Base-by-base conservation (phyloP, 2,888 invertebrate species). In the Taphrorychus bicolor region DNA sequence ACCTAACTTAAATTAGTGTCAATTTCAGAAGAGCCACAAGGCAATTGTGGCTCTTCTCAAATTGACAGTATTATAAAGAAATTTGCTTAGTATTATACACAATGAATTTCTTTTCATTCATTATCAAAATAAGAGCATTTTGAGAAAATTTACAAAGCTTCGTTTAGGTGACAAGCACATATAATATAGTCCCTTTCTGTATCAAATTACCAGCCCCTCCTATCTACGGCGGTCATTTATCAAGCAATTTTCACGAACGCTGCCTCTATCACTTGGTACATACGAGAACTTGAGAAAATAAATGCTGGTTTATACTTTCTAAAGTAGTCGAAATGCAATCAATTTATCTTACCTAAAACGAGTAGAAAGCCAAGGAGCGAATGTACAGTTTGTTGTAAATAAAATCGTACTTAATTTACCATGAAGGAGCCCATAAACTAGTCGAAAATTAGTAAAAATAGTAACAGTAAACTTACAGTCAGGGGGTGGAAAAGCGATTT, bases 401-500 rank as follows among this genome's bases (percentile, higher is more conserved):
- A 45, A 45, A 45, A 14, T 45, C 48, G 32, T 49, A 56, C 24
- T 63, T 63, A 63, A 63, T 63, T 57, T 57, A 5, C 49, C 63
- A 57, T 57, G 57, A 57, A 57, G 49, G 21, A n/a, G 16, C 14
- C 32, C 21, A 18, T 49, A 63, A 57, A 62, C 21, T n/a, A 24
- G 21, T 17, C 19, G 14, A 48, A 54, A 32, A 63, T 57, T 62
- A 19, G 24, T 18, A 32, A 53, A 59, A 59, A 59, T 59, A 42
- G 59, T 53, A 59, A 59, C 24, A 21, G 11, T 23, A 59, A 65
- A 52, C 45, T 45, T 23, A 41, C 41, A 64, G 58, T 58, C 52
- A 65, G 45, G 32, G 41, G 48, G 65, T 59, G 53, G 65, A 65
- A 65, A 65, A 65, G 42, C 63, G 52, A 64, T 64, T 64, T 64